A percentile compares a stretch with the other conserved stretches of the same genome.
Conservation (phyloP, 2,797 vertebrate species). For the Gallinago solitaria region DNA sequence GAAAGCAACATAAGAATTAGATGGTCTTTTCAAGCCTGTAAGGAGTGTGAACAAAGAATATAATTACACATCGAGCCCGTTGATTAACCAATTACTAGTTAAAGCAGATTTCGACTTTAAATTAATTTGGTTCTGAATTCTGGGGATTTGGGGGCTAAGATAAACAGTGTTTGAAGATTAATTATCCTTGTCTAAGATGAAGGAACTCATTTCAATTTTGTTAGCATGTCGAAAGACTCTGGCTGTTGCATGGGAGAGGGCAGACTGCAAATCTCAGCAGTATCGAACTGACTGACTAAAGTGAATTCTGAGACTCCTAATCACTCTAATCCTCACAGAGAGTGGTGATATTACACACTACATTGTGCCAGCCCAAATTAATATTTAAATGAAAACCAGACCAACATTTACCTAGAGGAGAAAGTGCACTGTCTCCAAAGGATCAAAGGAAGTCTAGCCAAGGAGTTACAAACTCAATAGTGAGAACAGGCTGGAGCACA, state of each 20-base stretch:
- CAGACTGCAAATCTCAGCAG: slow-evolving; percentile 60
- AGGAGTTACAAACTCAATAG: neutral
- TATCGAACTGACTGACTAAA: slow-evolving; percentile 60
- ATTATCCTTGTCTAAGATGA: slow-evolving; percentile 78
- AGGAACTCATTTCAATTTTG: slow-evolving; percentile 75
- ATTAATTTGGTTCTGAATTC: slow-evolving; percentile 81
- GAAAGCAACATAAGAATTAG: slow-evolving; percentile 78
- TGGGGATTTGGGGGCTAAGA: slow-evolving; percentile 73
- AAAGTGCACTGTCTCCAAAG: slow-evolving; percentile 18
- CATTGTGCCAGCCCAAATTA: slow-evolving; percentile 61
- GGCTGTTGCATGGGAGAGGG: slow-evolving; percentile 3
- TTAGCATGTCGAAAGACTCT: slow-evolving; percentile 39
- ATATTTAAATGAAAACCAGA: slow-evolving; percentile 63
- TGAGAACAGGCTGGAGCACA: neutral
- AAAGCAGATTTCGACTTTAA: slow-evolving; percentile 81
- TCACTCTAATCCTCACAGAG: slow-evolving; percentile 61
- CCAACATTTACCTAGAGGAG: slow-evolving; percentile 52
- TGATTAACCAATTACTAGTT: slow-evolving; percentile 84
- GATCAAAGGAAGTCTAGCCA: neutral
- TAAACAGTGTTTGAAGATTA: slow-evolving; percentile 83
- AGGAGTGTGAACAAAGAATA: slow-evolving; percentile 78
- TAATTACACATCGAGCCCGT: slow-evolving; percentile 76
- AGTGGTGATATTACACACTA: neutral
- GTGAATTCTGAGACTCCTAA: slow-evolving; percentile 51
- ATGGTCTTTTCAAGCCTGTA: slow-evolving; percentile 77